Percentiles rank a stretch among this genome's conserved stretches.
These are phyloP conservation scores for Melinaea marsaeus DNA, from an alignment of 2,888 invertebrate genomes.

Conservation along the genomic window DNA sequence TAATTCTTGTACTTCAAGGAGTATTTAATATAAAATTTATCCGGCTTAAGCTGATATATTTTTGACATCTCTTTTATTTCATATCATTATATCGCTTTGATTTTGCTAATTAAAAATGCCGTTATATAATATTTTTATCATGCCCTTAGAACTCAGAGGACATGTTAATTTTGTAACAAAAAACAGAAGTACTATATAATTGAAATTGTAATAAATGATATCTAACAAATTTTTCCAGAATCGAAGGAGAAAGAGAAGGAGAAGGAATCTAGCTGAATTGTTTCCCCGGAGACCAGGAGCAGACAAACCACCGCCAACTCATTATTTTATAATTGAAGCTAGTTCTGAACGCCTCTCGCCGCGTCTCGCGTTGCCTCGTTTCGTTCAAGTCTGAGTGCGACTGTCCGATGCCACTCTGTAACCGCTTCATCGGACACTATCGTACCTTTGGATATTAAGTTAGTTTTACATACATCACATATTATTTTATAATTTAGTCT, in stretches of 20 bases:
- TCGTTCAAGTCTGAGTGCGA: conserved; percentile 60
- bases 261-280: conserved; percentile 83
- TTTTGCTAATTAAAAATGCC: too few species aligned
- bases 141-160: background rate
- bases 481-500: conserved; percentile 36
- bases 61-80: background rate
- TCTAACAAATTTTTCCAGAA: conserved; percentile 68
- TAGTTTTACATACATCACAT: conserved; percentile 56
- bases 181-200: background rate
- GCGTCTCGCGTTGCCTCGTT: conserved; percentile 63
- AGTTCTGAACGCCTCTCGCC: conserved; percentile 37
- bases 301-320: conserved; percentile 76
- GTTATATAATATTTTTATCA: background rate
- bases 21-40: too few species aligned
- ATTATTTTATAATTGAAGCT: conserved; percentile 71
- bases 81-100: background rate
- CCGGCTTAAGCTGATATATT: background rate
- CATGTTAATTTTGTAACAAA: background rate
- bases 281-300: conserved; percentile 63
- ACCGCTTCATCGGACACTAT: conserved; percentile 29
- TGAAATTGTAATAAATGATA: background rate
- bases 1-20: too few species aligned
- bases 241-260: conserved; percentile 83
- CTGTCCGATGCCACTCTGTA: conserved; percentile 45
- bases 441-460: conserved; percentile 53